Conservation (phyloP, 1,140 invertebrate species). For the Acyrthosiphon pisum region DNA sequence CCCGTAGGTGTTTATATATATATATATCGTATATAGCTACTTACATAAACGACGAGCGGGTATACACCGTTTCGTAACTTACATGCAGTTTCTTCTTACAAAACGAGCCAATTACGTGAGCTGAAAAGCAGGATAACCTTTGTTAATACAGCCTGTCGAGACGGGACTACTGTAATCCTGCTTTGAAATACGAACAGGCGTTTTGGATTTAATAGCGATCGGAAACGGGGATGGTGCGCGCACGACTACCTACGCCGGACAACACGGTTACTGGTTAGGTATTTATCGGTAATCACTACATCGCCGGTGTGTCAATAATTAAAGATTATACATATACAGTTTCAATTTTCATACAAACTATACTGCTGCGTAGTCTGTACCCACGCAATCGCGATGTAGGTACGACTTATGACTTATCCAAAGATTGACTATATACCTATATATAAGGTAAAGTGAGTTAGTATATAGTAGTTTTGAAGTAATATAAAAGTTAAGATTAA, state of each 20-base stretch:
- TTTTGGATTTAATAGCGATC: constrained; percentile 46
- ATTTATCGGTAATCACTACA: constrained; percentile 10
- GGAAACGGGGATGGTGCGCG: background rate
- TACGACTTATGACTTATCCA: too few species aligned
- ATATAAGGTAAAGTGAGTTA: too few species aligned
- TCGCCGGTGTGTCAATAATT: background rate
- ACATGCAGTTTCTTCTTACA: constrained; percentile 27
- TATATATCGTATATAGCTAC: too few species aligned
- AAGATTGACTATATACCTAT: too few species aligned
- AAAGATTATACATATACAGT: background rate
- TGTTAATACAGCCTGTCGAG: background rate
- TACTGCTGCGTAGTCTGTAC: too few species aligned
- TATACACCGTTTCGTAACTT: background rate
- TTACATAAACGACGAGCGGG: background rate
- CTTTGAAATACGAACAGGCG: constrained; percentile 48
- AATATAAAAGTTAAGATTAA: too few species aligned
- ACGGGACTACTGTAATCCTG: background rate
- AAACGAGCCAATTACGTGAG: constrained; percentile 45
- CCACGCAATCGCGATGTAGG: too few species aligned
- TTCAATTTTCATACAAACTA: background rate
- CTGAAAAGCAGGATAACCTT: constrained; percentile 16
- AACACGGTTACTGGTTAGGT: background rate
- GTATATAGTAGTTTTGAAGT: too few species aligned
- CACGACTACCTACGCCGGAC: background rate
- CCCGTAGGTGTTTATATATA: too few species aligned